Base-by-base conservation (phyloP, 2,888 invertebrate genomes). In the Rhogogaster chlorosoma region DNA sequence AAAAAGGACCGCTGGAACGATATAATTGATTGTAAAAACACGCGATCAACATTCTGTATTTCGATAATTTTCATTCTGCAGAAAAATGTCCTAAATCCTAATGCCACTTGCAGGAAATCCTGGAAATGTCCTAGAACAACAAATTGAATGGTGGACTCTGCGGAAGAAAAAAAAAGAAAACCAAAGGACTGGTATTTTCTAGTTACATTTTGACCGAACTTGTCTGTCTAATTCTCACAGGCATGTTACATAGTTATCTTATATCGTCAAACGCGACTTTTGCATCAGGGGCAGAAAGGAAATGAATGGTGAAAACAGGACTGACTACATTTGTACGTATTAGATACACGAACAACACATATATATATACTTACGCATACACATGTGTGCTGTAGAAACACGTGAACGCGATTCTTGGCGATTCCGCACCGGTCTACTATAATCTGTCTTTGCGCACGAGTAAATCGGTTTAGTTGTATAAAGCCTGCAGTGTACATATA, bases 391-490 rank as follows among this genome's bases (percentile, higher is more conserved):
- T 26, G 26, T 4, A 26, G 22, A 61, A 61, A 32, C 67, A 67
- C 67, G 29, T 67, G 67, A 67, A 32, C 67, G 67, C 67, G 32
- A 67, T 67, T 67, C 67, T 67, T 67, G 12, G 61, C 26, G 26
- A 61, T 61, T 26, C 61, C 26, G 45, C 45, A 26, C 67, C 26
- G 18, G 32, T 67, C 26, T 26, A 67, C 29, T 32, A 32, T 67
- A 67, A 67, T 67, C 67, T 67, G 67, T 32, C 67, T 67, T 67
- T 67, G 67, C 67, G 18, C 67, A 67, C 67, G 67, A 67, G 67
- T 32, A 32, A 67, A 32, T 29, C 67, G 67, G 67, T 67, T 67
- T 32, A 26, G 64, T 64, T 64, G 64, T 22, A 10, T 45, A 15
- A 45, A 45, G 15, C 15, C n/a, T n/a, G n/a, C 12, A 15, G 15